Base-by-base conservation (phyloP, 2,888 invertebrate species). In the Ennomos quercinarius region DNA sequence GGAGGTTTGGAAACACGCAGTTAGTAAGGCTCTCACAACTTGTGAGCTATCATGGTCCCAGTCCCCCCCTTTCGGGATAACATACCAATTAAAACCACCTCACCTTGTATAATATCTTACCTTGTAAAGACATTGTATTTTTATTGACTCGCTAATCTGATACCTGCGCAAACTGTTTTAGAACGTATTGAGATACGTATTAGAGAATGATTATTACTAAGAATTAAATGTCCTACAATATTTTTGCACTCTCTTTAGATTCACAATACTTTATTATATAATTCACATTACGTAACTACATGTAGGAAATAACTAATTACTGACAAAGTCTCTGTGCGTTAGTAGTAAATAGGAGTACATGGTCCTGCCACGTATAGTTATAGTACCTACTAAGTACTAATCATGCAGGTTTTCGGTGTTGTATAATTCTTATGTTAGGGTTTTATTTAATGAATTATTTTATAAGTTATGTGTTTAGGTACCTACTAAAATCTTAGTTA, bases 301-400 rank as follows among this genome's bases (percentile, higher is more conserved):
- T 76, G 80, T 81, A 74, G 76, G 80, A 80, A 81, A 75, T 81
- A 81, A 81, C 64, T 75, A 81, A 75, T 81, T 80, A 81, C 64
- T 75, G 70, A 74, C 63, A 71, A 67, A 73, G 72, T 68, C 72
- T 72, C 69, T 72, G 64, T 66, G 39, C 41, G 46, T 40, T 39
- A 17, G 27, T 56, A 47, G 51, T 44, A 17, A 46, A 12, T 40
- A 36, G 52, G 51, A 27, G 53, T 61, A 56, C 49, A 54, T 57
- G 39, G 39, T 35, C 43, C 36, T 55, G 68, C 70, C 71, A 74
- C 74, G 72, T 68, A 61, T 57, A 56, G 43, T 37, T 40, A 17
- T 60, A 56, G 43, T 72, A 76, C 67, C 76, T 78, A 73, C 78
- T 71, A 74, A 60, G 43, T 72, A 76, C 66, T 76, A 79, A 73